Evolutionary conservation across 2,797 vertebrate genomes (phyloP).

Genomic region (Pachyuromys duprasi): DNA sequence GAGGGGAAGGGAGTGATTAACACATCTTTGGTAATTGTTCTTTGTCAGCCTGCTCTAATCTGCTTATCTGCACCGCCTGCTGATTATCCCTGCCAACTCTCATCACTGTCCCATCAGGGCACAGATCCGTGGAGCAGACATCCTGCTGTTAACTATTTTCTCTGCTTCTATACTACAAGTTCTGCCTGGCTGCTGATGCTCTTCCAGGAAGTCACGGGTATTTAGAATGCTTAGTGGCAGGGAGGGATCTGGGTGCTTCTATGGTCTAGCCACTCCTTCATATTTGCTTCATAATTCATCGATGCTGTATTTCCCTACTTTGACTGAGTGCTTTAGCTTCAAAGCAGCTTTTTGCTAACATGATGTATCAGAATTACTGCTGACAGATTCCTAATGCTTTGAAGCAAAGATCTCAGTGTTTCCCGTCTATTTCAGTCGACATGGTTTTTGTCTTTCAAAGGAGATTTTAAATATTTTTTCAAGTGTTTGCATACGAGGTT

Average conservation of each 20-base stretch:
- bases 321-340: conserved; percentile 33
- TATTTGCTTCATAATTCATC: neutral
- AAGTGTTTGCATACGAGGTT: conserved; percentile 65
- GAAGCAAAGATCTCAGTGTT: neutral
- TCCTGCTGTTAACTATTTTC: conserved; percentile 13
- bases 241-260: neutral
- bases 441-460: conserved; percentile 41
- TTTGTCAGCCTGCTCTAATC: conserved; percentile 47
- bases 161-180: neutral
- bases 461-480: conserved; percentile 69
- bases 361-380: conserved; percentile 49
- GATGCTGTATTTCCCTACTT: neutral
- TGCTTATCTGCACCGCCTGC: conserved; percentile 56
- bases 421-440: conserved; percentile 22
- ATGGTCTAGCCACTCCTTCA: neutral
- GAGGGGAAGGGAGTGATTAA: conserved; percentile 65
- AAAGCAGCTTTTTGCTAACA: neutral
- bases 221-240: neutral
- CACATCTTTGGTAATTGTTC: conserved; percentile 66
- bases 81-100: conserved; percentile 52
- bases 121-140: neutral
- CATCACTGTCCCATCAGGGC: conserved; percentile 52
- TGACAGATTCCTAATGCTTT: conserved; percentile 64
- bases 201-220: neutral
- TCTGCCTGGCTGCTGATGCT: neutral